These are phyloP conservation scores for Nycticorax nycticorax DNA, from an alignment of 2,113 vertebrate species.

Conservation along the genomic window DNA sequence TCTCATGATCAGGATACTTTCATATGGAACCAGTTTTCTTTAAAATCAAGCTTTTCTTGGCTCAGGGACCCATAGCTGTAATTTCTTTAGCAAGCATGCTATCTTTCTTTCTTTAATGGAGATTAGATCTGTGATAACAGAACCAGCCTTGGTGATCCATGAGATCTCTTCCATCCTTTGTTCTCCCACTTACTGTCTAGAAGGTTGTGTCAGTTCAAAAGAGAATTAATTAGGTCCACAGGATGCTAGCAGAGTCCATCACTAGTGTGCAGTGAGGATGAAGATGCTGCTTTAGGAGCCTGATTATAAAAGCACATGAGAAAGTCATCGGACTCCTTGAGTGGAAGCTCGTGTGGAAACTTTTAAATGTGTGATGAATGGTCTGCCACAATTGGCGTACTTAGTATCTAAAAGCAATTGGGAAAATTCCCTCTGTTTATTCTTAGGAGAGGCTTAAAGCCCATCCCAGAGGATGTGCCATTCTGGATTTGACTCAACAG, in stretches of 20 bases:
- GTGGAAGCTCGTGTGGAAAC: not conserved
- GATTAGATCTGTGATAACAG: not conserved
- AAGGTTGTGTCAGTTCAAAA: not conserved
- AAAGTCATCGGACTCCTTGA: not conserved
- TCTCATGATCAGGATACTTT: not conserved
- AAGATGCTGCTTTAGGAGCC: not conserved
- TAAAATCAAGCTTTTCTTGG: not conserved
- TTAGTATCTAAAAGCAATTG: not conserved
- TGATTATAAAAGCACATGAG: not conserved
- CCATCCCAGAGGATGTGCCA: not conserved
- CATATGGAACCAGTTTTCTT: not conserved
- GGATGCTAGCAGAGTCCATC: not conserved
- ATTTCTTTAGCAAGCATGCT: not conserved
- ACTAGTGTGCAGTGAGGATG: not conserved
- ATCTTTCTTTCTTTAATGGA: not conserved
- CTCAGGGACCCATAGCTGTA: not conserved
- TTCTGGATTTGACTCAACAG: not conserved
- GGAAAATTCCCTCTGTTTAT: not conserved
- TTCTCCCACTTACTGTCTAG: not conserved
- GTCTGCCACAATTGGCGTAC: not conserved
- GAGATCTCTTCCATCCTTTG: not conserved
- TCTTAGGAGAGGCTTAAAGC: not conserved
- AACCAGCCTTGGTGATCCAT: not conserved
- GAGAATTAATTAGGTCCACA: not conserved
- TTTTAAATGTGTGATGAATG: not conserved